Evolutionary conservation across 2,888 invertebrate genomes (phyloP).

Genomic region (Lacanobia wlatinum): DNA sequence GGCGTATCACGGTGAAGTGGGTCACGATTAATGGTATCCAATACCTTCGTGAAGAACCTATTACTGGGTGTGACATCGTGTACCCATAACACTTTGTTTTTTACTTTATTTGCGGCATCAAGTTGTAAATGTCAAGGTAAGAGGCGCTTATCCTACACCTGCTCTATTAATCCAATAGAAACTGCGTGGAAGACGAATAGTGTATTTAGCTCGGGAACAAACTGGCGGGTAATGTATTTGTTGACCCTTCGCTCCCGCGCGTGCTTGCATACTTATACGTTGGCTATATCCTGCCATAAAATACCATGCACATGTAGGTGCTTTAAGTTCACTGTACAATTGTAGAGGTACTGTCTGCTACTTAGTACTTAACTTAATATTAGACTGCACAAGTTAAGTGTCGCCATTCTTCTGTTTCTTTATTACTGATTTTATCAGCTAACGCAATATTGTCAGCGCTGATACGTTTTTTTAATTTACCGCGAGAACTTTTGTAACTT

Average conservation of each 20-base stretch:
- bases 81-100: constrained; percentile 40
- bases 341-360: constrained; percentile 9
- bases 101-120: constrained; percentile 39
- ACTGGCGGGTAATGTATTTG: constrained; percentile 71
- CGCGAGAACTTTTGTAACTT: constrained; percentile 32
- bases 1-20: constrained; percentile 67
- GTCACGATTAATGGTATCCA: constrained; percentile 65
- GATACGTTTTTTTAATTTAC: constrained; percentile 29
- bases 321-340: constrained; percentile 20
- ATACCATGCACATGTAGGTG: constrained; percentile 28
- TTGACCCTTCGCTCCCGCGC: constrained; percentile 61
- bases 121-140: constrained; percentile 57
- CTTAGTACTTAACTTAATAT: constrained; percentile 44
- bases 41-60: constrained; percentile 44
- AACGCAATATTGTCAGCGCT: constrained; percentile 25
- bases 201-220: constrained; percentile 68
- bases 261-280: constrained; percentile 49
- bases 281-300: constrained; percentile 50
- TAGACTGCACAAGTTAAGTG: constrained; percentile 28
- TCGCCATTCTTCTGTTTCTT: constrained; percentile 51
- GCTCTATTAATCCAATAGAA: constrained; percentile 77
- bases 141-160: constrained; percentile 65
- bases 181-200: constrained; percentile 74
- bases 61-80: constrained; percentile 43
- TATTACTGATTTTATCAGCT: constrained; percentile 46